Conservation (phyloP, 2,113 vertebrate species). For the Nettapus auritus region DNA sequence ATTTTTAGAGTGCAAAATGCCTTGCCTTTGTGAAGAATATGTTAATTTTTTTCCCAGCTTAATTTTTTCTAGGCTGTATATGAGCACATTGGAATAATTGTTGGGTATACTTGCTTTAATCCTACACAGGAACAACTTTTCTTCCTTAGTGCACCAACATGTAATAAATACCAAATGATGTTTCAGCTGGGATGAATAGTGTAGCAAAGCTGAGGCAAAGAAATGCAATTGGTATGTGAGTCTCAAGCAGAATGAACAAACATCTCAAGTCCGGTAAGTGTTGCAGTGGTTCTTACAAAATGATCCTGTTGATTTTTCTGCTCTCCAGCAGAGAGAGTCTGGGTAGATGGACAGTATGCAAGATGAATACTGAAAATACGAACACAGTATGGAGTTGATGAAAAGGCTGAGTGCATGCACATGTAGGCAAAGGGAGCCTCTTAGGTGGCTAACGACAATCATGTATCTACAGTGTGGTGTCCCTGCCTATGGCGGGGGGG, state of each 20-base stretch:
- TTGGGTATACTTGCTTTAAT: neutral
- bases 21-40: neutral
- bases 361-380: neutral
- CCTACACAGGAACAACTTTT: neutral
- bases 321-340: neutral
- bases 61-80: neutral
- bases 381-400: neutral
- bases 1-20: neutral
- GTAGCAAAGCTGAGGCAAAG: neutral
- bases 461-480: neutral
- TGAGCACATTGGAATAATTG: neutral
- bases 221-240: neutral
- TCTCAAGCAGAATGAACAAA: neutral
- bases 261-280: neutral
- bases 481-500: too few relatives aligned
- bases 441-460: neutral
- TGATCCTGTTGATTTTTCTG: neutral
- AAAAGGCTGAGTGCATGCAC: neutral
- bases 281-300: neutral
- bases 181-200: neutral
- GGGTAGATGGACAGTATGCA: neutral
- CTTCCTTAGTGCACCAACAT: neutral
- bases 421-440: neutral
- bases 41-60: neutral
- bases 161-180: neutral